Base-by-base conservation (phyloP, 2,888 invertebrate genomes). In the Thecocarcelia acutangulata region DNA sequence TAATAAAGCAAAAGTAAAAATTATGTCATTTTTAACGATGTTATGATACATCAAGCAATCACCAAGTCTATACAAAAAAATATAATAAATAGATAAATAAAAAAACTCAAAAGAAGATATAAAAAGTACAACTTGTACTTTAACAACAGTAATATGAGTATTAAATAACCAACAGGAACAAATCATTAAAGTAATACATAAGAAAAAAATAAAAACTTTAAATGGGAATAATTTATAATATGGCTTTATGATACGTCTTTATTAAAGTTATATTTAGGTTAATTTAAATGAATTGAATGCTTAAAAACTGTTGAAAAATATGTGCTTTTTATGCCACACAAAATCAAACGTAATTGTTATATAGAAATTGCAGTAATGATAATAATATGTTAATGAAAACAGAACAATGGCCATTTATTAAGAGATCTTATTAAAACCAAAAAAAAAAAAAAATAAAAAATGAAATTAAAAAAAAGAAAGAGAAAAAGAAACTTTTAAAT, bases 81-180 rank as follows among this genome's bases (percentile, higher is more conserved):
- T 2, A 19, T n/a, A n/a, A n/a, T n/a, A n/a, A n/a, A n/a, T n/a
- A n/a, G n/a, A n/a, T n/a, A n/a, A n/a, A n/a, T n/a, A 24, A 24
- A 50, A 24, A 33, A 33, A 9, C 9, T 33, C 33, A 33, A 9
- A 3, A 33, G 8, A 33, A 58, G 50, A 17, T 33, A 12, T 17
- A 40, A 12, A 33, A 59, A 50, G 48, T 59, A 17, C 61, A 37
- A 56, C 48, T n/a, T 19, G 33, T 63, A 13, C 9, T 42, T 17
- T 15, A 78, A 59, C 28, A 64, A 72, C 78, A 58, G 66, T 70
- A 78, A 78, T 37, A 52, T 9, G 3, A 33, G 8, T 37, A 52
- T 9, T 33, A 33, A 8, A 33, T 8, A 33, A 33, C 33, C 64
- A 50, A 11, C 70, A 12, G 15, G n/a, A 37, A 19, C 11, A 15